These are phyloP conservation scores for Pheosia tremula DNA, from an alignment of 2,888 invertebrate genomes.

Conservation along the genomic window DNA sequence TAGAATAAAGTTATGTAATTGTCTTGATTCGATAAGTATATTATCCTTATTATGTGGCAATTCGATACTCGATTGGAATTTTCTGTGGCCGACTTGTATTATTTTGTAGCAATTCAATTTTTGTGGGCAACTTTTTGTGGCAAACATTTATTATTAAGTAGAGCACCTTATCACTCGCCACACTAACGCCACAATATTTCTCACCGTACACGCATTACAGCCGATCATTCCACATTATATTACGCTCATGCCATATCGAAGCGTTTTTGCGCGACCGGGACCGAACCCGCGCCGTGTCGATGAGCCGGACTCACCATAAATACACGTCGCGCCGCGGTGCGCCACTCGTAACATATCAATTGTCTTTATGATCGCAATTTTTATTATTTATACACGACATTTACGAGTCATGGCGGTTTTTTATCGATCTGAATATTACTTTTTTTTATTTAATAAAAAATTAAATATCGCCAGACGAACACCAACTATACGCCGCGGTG, in stretches of 20 bases:
- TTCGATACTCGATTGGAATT: too few species aligned
- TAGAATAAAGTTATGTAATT: too few species aligned
- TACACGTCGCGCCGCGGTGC: constrained; percentile 41
- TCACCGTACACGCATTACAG: constrained; percentile 76
- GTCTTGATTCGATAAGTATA: too few species aligned
- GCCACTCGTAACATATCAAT: constrained; percentile 77
- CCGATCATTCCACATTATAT: constrained; percentile 76
- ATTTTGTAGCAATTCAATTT: neutral
- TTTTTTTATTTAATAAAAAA: constrained; percentile 9
- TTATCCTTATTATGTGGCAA: too few species aligned
- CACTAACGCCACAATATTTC: constrained; percentile 61
- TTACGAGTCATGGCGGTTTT: constrained; percentile 57
- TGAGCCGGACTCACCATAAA: constrained; percentile 65
- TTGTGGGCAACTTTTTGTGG: neutral
- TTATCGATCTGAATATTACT: constrained; percentile 42
- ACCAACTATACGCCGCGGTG: too few species aligned
- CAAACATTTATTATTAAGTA: constrained; percentile 22
- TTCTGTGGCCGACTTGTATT: too few species aligned
- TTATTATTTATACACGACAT: constrained; percentile 70
- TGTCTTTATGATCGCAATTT: constrained; percentile 72
- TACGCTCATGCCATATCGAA: constrained; percentile 57
- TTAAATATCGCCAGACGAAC: too few species aligned
- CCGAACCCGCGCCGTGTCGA: constrained; percentile 65
- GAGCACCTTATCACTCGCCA: constrained; percentile 42
- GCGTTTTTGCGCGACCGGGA: constrained; percentile 60